phyloP scores from a whole-genome alignment of 2,113 vertebrate genomes.

The Athene noctua region DNA sequence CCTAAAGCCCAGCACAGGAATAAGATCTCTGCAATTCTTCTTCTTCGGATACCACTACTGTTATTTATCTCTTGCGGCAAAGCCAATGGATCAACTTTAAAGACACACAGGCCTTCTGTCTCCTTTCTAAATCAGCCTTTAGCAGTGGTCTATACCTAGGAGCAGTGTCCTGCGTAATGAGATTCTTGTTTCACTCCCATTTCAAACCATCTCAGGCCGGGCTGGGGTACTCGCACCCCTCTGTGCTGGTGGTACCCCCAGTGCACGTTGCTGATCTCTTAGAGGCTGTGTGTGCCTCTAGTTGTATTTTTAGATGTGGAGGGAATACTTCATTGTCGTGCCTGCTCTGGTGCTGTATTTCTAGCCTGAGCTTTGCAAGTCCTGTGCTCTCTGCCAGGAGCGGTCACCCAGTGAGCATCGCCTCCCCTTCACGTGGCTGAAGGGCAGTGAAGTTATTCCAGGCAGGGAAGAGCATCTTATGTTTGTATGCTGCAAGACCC shows the following conservation, averaged over 20 bases:
- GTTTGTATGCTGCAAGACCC: neutral
- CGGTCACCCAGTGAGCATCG: neutral
- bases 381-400: neutral
- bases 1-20: neutral
- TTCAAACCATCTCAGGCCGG: neutral
- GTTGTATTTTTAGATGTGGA: neutral
- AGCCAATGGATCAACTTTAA: conserved; percentile 41
- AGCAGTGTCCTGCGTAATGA: neutral
- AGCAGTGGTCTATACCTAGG: neutral
- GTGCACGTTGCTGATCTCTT: neutral
- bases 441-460: neutral
- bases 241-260: neutral
- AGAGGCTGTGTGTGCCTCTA: neutral
- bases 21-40: neutral
- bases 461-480: neutral
- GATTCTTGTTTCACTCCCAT: neutral
- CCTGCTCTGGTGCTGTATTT: neutral
- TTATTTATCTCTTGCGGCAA: conserved; percentile 45
- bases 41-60: neutral
- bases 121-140: neutral
- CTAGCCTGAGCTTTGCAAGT: neutral
- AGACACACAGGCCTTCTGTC: conserved; percentile 13
- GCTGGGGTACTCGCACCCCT: neutral
- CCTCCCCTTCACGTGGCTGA: neutral
- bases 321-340: neutral